Conservation (phyloP, 2,797 vertebrate genomes). For the Premnoplex brunnescens region DNA sequence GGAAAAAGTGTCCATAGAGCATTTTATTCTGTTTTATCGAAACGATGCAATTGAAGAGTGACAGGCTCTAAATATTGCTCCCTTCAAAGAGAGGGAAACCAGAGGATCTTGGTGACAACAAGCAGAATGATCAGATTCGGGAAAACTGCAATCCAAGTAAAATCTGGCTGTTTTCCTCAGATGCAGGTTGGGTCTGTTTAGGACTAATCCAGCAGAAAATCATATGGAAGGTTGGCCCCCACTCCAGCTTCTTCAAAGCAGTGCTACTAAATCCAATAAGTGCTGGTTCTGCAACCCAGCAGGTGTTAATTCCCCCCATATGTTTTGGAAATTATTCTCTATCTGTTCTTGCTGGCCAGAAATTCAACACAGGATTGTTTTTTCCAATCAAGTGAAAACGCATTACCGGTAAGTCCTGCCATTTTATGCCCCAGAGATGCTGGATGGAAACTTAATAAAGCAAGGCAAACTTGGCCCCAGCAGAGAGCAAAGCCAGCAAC, state of each 20-base stretch:
- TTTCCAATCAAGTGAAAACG: neutral
- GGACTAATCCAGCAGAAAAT: constrained; percentile 1
- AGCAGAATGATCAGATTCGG: neutral
- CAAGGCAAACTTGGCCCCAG: neutral
- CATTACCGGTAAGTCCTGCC: neutral
- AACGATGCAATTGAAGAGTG: neutral
- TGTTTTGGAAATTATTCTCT: neutral
- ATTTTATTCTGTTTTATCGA: constrained; percentile 4
- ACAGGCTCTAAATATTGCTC: constrained; percentile 7
- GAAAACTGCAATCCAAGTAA: neutral
- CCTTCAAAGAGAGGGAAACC: neutral
- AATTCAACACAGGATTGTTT: neutral
- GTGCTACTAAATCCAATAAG: neutral
- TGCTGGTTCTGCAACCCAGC: neutral
- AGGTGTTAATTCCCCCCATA: neutral
- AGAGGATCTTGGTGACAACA: neutral
- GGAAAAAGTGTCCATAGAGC: neutral
- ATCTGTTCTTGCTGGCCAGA: neutral
- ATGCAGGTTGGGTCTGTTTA: neutral
- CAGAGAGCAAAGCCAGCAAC: neutral
- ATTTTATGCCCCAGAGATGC: neutral
- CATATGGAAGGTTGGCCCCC: neutral
- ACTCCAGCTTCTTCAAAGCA: neutral
- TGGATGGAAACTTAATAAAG: neutral
- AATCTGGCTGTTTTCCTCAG: neutral